These are phyloP conservation scores for Sander lucioperca DNA, from an alignment of 2,113 vertebrate species.

Conservation along the genomic window DNA sequence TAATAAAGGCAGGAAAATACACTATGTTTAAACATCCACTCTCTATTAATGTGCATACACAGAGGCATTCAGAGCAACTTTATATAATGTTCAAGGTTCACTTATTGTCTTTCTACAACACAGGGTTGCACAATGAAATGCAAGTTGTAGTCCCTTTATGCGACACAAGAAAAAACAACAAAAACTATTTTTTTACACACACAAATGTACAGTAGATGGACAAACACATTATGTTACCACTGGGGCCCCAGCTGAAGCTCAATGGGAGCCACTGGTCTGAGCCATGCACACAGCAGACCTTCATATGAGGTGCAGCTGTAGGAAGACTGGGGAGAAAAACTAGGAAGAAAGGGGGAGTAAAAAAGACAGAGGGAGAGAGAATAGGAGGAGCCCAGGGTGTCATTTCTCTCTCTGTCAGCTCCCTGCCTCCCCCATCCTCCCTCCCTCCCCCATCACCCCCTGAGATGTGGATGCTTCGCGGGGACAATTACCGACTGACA, in stretches of 20 bases:
- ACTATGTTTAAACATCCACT: slow-evolving; percentile 4
- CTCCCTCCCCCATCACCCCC: slow-evolving; percentile 57
- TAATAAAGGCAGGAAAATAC: slow-evolving; percentile 6
- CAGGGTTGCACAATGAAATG: neutral
- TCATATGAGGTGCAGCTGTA: slow-evolving; percentile 60
- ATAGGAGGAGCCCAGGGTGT: slow-evolving; percentile 73
- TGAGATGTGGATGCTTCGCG: slow-evolving; percentile 82
- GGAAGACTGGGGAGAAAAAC: slow-evolving; percentile 41
- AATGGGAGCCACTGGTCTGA: slow-evolving; percentile 29
- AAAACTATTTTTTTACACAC: slow-evolving; percentile 3
- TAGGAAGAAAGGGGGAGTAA: slow-evolving; percentile 42
- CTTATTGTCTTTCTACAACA: neutral
- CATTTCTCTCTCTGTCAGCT: slow-evolving; percentile 84
- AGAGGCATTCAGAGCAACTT: slow-evolving; percentile 4
- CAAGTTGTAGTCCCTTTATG: neutral
- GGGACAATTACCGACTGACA: slow-evolving; percentile 85
- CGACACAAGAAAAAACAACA: neutral
- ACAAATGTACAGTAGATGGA: slow-evolving; percentile 24
- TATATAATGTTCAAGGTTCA: neutral
- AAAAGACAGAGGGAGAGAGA: slow-evolving; percentile 49
- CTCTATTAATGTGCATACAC: slow-evolving; percentile 6
- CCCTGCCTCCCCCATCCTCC: slow-evolving; percentile 62
- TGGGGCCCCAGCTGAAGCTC: slow-evolving; percentile 49
- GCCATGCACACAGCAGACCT: slow-evolving; percentile 41
- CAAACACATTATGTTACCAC: slow-evolving; percentile 33